Evolutionary conservation across 2,888 invertebrate species (phyloP).

Genomic region (Aquatica leii): DNA sequence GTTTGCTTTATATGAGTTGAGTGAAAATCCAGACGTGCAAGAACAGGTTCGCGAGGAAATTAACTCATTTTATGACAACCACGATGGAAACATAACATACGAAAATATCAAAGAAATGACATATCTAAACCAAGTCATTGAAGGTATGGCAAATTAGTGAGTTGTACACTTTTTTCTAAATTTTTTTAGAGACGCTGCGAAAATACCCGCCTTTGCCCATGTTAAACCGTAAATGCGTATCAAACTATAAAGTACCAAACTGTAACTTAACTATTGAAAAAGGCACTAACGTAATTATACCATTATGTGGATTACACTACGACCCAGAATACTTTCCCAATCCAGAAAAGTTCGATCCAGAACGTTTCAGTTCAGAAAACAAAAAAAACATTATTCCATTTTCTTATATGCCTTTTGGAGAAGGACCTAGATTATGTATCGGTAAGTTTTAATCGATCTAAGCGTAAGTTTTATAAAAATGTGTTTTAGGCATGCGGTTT

Average conservation of each 20-base stretch:
- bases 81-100: neutral
- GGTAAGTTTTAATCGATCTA: constrained; percentile 53
- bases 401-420: constrained; percentile 67
- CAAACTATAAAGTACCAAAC: constrained; percentile 21
- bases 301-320: constrained; percentile 22
- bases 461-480: neutral
- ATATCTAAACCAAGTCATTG: constrained; percentile 8
- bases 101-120: constrained; percentile 11
- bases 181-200: constrained; percentile 33
- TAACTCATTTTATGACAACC: constrained; percentile 1
- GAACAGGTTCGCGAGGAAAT: constrained; percentile 7
- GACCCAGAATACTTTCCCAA: constrained; percentile 28
- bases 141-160: neutral
- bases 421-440: constrained; percentile 67
- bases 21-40: neutral
- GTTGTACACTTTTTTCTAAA: neutral
- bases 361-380: constrained; percentile 64
- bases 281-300: constrained; percentile 16
- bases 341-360: constrained; percentile 29
- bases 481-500: constrained; percentile 36
- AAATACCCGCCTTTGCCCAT: constrained; percentile 33
- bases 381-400: constrained; percentile 64
- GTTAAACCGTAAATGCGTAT: constrained; percentile 14
- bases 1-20: constrained; percentile 13
- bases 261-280: constrained; percentile 12